These are phyloP conservation scores for Beroe forskalii DNA, from an alignment of 37 sponge, comb jelly and placozoan species.

Conservation along the genomic window DNA sequence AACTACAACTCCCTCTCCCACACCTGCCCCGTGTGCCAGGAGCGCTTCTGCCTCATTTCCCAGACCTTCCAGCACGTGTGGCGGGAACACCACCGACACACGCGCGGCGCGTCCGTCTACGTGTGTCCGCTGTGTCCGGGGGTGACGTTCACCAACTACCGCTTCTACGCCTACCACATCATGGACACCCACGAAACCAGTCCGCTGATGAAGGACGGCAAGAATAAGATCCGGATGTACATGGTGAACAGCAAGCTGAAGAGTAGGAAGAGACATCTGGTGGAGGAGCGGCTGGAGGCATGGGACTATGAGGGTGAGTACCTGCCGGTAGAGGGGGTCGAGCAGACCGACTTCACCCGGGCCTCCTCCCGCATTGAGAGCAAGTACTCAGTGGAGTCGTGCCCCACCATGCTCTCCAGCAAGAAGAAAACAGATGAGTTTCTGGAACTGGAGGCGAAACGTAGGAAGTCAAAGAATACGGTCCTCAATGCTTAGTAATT, in stretches of 20 bases:
- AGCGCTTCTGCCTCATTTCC: neutral
- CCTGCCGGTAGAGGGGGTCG: neutral
- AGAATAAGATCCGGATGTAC: neutral
- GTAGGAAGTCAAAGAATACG: too few relatives aligned
- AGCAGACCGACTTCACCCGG: neutral
- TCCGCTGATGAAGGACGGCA: neutral
- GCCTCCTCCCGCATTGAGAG: slow-evolving; percentile 1
- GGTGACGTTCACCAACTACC: neutral
- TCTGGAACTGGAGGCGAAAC: too few relatives aligned
- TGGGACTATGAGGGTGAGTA: slow-evolving; percentile 36
- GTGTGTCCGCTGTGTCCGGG: slow-evolving; percentile 25
- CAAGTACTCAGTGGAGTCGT: neutral
- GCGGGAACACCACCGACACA: neutral
- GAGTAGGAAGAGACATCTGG: neutral
- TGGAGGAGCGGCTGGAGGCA: neutral
- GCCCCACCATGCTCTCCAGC: neutral
- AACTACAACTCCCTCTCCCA: slow-evolving; percentile 36
- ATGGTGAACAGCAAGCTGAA: neutral
- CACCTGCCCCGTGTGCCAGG: slow-evolving; percentile 12
- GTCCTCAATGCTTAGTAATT: too few relatives aligned
- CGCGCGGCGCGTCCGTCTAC: neutral
- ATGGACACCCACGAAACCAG: neutral
- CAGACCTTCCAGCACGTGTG: neutral
- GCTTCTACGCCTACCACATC: slow-evolving; percentile 25
- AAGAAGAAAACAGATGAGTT: neutral